A percentile compares a stretch with the other conserved stretches of the same genome.
phyloP scores from a whole-genome alignment of 2,888 invertebrate genomes.

The Hartigia nigra region DNA sequence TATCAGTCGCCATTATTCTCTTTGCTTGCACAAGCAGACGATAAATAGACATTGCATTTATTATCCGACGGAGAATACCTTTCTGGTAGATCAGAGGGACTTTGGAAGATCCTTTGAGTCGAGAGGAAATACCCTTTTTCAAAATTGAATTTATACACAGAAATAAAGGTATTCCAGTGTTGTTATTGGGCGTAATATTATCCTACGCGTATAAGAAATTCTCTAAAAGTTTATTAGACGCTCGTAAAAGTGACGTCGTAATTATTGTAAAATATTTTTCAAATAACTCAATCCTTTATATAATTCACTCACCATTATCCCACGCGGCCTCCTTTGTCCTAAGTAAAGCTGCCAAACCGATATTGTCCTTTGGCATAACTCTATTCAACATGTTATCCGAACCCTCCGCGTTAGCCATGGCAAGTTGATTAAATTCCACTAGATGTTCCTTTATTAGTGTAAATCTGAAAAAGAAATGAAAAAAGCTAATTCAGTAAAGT shows the following conservation, averaged over 20 bases:
- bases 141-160: background rate
- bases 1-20: background rate
- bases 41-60: background rate
- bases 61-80: background rate
- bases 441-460: slow-evolving; percentile 94
- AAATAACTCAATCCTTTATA: background rate
- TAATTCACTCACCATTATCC: slow-evolving; percentile 78
- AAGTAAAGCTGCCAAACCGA: slow-evolving; percentile 93
- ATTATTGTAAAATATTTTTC: background rate
- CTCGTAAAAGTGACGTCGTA: background rate
- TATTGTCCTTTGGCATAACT: slow-evolving; percentile 99
- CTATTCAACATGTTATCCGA: slow-evolving; percentile 98
- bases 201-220: background rate
- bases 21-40: background rate
- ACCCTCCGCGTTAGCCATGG: slow-evolving; percentile 98
- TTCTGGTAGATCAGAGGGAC: background rate
- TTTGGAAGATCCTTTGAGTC: background rate
- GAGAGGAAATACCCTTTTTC: background rate
- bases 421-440: slow-evolving; percentile 98
- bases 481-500: background rate
- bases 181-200: background rate
- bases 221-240: background rate
- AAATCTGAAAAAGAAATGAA: slow-evolving; percentile 75
- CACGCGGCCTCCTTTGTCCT: slow-evolving; percentile 96
- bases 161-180: background rate